These are phyloP conservation scores for Xerus rutilus DNA, from an alignment of 2,797 vertebrate genomes.

Conservation along the genomic window DNA sequence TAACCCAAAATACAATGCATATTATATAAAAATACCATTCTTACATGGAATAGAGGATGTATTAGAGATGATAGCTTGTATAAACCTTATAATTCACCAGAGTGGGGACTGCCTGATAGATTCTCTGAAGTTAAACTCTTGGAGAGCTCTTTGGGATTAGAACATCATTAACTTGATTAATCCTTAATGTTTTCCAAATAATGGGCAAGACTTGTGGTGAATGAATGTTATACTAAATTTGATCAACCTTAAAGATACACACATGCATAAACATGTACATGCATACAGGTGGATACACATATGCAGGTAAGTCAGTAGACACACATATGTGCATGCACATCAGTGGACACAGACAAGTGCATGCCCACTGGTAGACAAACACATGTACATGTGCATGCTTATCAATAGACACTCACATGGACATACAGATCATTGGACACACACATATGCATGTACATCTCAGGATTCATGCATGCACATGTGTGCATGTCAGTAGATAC, in stretches of 20 bases:
- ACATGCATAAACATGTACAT: background rate
- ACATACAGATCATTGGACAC: no score
- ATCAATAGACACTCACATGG: background rate
- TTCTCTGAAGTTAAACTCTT: background rate
- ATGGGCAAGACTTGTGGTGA: background rate
- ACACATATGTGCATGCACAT: background rate
- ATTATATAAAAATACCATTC: background rate
- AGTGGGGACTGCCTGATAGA: background rate
- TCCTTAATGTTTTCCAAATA: background rate
- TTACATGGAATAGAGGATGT: background rate
- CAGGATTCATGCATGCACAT: background rate
- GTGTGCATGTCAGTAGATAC: no score
- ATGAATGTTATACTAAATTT: background rate
- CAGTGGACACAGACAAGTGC: no score
- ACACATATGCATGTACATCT: no score
- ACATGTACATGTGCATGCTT: no score
- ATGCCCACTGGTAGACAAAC: no score
- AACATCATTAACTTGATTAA: background rate
- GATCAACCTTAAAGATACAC: background rate
- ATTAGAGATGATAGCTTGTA: background rate
- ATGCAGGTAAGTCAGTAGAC: background rate
- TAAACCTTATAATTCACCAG: background rate
- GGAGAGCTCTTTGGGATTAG: background rate
- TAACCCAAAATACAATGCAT: background rate
- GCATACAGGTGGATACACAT: background rate